phyloP scores from a whole-genome alignment of 1,140 invertebrate genomes.

The Penaeus chinensis region DNA sequence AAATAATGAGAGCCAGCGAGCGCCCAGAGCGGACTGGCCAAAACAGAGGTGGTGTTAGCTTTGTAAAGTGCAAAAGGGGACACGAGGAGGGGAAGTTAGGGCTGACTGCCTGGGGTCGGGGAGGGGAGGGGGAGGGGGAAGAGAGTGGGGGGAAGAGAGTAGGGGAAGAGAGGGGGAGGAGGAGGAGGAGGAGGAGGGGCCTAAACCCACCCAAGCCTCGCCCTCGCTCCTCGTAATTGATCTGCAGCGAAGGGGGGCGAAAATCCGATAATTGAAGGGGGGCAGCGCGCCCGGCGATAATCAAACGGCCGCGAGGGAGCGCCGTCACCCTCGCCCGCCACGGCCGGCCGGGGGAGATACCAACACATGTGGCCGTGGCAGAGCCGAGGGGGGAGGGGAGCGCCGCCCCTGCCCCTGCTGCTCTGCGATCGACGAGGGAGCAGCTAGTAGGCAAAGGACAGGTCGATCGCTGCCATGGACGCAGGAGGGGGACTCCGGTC shows the following conservation, averaged over 20 bases:
- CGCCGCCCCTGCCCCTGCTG: no score
- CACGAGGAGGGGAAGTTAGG: no score
- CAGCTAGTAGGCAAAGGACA: no score
- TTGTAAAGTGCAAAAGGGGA: no score
- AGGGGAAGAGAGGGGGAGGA: background rate
- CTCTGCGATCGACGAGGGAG: no score
- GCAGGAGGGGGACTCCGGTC: no score
- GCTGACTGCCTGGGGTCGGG: background rate
- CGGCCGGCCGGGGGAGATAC: background rate
- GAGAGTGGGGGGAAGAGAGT: background rate
- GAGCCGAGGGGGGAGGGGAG: background rate
- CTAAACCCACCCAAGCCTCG: background rate
- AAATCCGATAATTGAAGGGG: constrained; percentile 59
- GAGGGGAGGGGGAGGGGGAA: background rate
- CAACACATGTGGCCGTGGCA: background rate
- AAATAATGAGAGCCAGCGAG: no score
- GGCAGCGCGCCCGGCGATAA: constrained; percentile 38
- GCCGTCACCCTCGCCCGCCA: background rate
- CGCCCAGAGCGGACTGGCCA: no score
- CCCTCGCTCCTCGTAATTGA: constrained; percentile 34
- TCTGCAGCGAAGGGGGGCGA: constrained; percentile 48
- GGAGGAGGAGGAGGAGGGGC: background rate
- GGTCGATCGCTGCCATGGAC: no score
- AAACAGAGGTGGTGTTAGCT: no score
- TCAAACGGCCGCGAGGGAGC: constrained; percentile 43